A percentile compares a stretch with the other conserved stretches of the same genome.
Evolutionary conservation across 2,113 vertebrate species (phyloP).

Genomic region (Scortum barcoo): DNA sequence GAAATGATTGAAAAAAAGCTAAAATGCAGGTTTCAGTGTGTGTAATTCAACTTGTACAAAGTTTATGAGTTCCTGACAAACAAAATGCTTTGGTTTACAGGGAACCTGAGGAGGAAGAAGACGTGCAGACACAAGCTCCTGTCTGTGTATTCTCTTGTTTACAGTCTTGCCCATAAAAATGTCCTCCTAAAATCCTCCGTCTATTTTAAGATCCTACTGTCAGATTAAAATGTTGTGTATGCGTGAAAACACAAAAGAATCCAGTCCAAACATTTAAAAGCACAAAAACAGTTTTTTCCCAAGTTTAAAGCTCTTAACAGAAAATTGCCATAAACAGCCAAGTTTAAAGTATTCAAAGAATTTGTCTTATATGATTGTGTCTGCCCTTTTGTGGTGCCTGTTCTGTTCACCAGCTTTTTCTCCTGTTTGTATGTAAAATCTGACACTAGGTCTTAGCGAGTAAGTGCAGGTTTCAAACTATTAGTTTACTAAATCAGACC

Average conservation of each 20-base stretch:
- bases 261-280: not conserved
- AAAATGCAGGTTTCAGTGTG: constrained; percentile 35
- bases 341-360: not conserved
- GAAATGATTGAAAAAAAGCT: constrained; percentile 31
- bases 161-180: constrained; percentile 13
- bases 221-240: not conserved
- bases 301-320: not conserved
- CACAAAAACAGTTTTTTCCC: not conserved
- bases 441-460: not conserved
- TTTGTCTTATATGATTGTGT: not conserved
- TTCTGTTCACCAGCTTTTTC: not conserved
- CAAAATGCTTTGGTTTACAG: constrained; percentile 40
- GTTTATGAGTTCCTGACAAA: constrained; percentile 49
- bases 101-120: constrained; percentile 20
- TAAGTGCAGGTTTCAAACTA: not conserved
- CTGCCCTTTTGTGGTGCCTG: not conserved
- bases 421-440: not conserved
- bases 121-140: constrained; percentile 6
- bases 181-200: constrained; percentile 4
- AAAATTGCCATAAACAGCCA: not conserved
- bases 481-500: not conserved
- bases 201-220: not conserved
- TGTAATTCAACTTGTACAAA: constrained; percentile 53
- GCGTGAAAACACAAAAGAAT: not conserved
- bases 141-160: constrained; percentile 11